phyloP scores from a whole-genome alignment of 2,888 invertebrate genomes.

The Aricia artaxerxes region DNA sequence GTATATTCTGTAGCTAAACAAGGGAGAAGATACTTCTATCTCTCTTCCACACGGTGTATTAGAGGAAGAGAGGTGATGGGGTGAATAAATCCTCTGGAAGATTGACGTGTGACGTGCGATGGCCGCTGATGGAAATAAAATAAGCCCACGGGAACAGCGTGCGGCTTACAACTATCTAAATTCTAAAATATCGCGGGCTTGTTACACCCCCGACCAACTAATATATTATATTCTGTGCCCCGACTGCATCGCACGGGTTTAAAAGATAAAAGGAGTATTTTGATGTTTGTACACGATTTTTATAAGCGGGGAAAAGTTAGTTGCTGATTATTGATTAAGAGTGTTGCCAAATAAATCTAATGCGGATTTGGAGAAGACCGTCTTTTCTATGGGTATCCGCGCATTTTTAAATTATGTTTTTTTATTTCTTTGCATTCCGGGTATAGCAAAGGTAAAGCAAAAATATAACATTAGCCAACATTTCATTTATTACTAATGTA shows the following conservation, averaged over 20 bases:
- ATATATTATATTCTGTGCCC: neutral
- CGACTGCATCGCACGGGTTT: neutral
- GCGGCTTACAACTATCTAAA: slow-evolving; percentile 6
- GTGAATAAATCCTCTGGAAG: slow-evolving; percentile 64
- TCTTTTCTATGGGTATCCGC: too few relatives aligned
- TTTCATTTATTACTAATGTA: too few relatives aligned
- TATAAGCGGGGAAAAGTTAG: too few relatives aligned
- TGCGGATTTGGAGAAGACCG: too few relatives aligned
- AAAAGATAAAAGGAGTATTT: neutral
- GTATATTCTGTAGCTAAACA: slow-evolving; percentile 16
- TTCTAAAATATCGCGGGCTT: neutral
- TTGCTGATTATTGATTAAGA: too few relatives aligned
- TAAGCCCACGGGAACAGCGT: slow-evolving; percentile 30
- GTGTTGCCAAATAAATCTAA: too few relatives aligned
- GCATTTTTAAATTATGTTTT: too few relatives aligned
- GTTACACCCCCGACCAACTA: neutral
- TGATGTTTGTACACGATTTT: neutral
- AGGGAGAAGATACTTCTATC: slow-evolving; percentile 25
- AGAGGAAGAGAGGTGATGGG: slow-evolving; percentile 40
- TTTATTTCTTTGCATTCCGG: too few relatives aligned
- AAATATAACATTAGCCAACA: too few relatives aligned
- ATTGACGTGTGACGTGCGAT: slow-evolving; percentile 55
- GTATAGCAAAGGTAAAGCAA: too few relatives aligned
- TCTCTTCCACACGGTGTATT: slow-evolving; percentile 22
- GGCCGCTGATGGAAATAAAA: slow-evolving; percentile 37